Evolutionary conservation across 2,113 vertebrate genomes (phyloP).

Genomic region (Eupsittula cactorum): DNA sequence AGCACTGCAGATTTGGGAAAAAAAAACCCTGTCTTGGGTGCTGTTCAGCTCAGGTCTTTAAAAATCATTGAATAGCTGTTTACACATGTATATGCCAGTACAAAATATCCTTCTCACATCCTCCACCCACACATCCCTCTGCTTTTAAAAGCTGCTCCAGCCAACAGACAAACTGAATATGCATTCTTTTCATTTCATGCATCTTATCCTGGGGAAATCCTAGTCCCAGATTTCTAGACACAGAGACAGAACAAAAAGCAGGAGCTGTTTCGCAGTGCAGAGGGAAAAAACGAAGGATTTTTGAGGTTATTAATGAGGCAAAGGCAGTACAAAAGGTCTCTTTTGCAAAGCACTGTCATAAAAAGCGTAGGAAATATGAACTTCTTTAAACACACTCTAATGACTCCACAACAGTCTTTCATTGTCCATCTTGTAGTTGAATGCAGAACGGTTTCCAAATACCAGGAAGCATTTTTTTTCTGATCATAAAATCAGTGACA

Average conservation of each 20-base stretch:
- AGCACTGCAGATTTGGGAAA: neutral
- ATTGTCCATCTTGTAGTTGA: neutral
- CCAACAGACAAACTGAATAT: neutral
- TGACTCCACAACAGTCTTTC: neutral
- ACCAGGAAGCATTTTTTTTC: neutral
- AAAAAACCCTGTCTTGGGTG: neutral
- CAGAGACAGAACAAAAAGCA: neutral
- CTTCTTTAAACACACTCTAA: neutral
- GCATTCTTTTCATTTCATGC: neutral
- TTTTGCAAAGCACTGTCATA: neutral
- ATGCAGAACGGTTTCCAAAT: neutral
- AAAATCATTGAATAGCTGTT: neutral
- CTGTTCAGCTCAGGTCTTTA: neutral
- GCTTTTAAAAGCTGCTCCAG: conserved; percentile 2
- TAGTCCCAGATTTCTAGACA: neutral
- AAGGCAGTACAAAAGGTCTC: neutral
- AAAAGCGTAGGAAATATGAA: neutral
- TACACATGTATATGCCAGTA: neutral
- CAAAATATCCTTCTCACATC: conserved; percentile 29
- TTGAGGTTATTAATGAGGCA: neutral
- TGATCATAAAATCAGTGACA: neutral
- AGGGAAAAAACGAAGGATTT: neutral
- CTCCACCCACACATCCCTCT: neutral
- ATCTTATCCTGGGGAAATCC: neutral
- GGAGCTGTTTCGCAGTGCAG: fast-evolving